Percentiles rank a stretch among this genome's conserved stretches.
phyloP scores from a whole-genome alignment of 2,888 invertebrate species.

The Xanthia togata region DNA sequence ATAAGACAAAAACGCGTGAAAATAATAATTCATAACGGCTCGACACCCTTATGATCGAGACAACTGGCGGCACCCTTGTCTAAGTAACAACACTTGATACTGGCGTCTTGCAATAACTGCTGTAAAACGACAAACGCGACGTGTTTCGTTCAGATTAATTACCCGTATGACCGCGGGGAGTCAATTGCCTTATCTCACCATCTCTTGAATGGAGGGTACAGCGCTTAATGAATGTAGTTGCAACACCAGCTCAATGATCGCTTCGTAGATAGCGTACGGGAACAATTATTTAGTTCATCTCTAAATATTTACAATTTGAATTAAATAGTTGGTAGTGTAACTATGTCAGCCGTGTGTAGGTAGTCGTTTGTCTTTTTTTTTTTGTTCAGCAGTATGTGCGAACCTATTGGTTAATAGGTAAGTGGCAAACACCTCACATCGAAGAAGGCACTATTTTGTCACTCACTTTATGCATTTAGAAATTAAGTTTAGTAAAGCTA shows the following conservation, averaged over 20 bases:
- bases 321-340: slow-evolving; percentile 3
- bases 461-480: not conserved
- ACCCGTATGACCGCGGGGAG: slow-evolving; percentile 88
- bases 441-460: not conserved
- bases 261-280: slow-evolving; percentile 53
- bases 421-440: not conserved
- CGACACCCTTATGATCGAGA: slow-evolving; percentile 57
- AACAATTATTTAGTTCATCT: slow-evolving; percentile 53
- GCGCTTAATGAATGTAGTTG: slow-evolving; percentile 68
- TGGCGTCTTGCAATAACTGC: slow-evolving; percentile 74
- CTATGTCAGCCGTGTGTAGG: not conserved
- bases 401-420: not conserved
- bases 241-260: slow-evolving; percentile 69
- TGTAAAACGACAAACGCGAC: slow-evolving; percentile 65
- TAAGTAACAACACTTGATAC: slow-evolving; percentile 73
- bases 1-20: slow-evolving; percentile 49
- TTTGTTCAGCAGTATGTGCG: not conserved
- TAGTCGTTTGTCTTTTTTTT: not conserved
- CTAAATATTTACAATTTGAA: slow-evolving; percentile 34
- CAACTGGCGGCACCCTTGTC: slow-evolving; percentile 51
- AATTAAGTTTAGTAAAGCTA: not conserved
- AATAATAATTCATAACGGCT: slow-evolving; percentile 48
- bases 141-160: slow-evolving; percentile 80
- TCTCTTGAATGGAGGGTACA: slow-evolving; percentile 73
- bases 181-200: slow-evolving; percentile 86